These are phyloP conservation scores for Amphiprion percula DNA, from an alignment of 2,113 vertebrate species.

Conservation along the genomic window DNA sequence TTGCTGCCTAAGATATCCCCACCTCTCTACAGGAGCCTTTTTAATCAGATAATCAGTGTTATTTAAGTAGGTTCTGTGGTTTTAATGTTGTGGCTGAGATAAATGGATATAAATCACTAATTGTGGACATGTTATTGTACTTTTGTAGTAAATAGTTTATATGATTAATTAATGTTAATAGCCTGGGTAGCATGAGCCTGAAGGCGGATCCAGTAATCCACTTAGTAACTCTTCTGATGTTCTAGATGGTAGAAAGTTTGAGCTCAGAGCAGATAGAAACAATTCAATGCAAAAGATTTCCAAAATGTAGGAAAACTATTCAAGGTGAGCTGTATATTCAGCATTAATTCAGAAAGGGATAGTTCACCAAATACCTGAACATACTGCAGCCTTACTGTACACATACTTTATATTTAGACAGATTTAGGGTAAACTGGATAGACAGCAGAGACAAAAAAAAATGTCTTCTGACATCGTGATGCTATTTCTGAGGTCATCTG, in stretches of 20 bases:
- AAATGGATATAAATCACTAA: not conserved
- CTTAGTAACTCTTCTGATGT: not conserved
- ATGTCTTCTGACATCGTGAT: no score
- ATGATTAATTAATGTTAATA: constrained; percentile 5
- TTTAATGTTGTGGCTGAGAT: not conserved
- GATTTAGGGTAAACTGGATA: no score
- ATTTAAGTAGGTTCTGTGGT: no score
- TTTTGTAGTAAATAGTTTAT: not conserved
- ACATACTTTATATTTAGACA: no score
- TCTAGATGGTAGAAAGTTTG: not conserved
- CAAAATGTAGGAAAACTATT: not conserved
- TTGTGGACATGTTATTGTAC: not conserved
- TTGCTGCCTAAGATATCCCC: no score
- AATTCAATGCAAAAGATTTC: not conserved
- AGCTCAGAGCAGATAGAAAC: not conserved
- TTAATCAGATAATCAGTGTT: no score
- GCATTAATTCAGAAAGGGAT: no score
- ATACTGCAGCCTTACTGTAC: no score
- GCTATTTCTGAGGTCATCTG: no score
- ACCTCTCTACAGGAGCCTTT: no score
- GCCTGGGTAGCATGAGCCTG: not conserved
- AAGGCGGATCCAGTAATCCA: not conserved
- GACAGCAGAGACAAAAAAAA: no score
- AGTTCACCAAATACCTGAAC: no score
- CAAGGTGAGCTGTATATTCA: not conserved